These are phyloP conservation scores for Protophormia terraenovae DNA, from an alignment of 2,888 invertebrate genomes.

Conservation along the genomic window DNA sequence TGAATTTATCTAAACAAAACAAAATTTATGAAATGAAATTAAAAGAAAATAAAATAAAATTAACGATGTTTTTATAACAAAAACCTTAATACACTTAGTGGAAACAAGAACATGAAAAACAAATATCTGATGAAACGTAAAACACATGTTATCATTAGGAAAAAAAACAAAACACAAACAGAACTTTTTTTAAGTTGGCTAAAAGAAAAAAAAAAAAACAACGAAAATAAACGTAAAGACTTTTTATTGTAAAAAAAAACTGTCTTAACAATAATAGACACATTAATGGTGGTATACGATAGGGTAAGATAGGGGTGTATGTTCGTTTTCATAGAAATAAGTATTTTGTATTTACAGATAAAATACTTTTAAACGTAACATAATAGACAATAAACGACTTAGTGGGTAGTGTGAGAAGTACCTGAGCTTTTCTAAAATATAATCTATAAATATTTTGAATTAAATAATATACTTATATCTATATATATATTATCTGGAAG, in stretches of 20 bases:
- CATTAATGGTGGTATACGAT: neutral
- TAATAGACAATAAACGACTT: neutral
- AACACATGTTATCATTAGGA: neutral
- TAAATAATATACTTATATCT: too few relatives aligned
- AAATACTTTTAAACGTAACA: neutral
- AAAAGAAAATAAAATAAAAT: neutral
- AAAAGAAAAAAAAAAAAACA: neutral
- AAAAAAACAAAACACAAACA: neutral
- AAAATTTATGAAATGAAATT: neutral
- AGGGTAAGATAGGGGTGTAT: neutral
- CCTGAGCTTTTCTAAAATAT: neutral
- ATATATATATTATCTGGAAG: too few relatives aligned
- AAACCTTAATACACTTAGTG: neutral
- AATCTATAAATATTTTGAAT: too few relatives aligned
- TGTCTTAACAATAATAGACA: neutral
- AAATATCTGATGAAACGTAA: neutral
- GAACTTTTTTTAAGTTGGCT: slow-evolving; percentile 12
- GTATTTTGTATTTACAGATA: neutral
- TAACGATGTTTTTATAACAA: neutral
- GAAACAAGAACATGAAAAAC: neutral
- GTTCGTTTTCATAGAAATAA: neutral
- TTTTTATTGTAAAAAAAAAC: neutral
- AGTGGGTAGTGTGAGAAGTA: neutral
- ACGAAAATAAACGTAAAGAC: neutral
- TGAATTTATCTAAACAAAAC: neutral